Base-by-base conservation (phyloP, 1,140 invertebrate genomes). In the Popillia japonica region DNA sequence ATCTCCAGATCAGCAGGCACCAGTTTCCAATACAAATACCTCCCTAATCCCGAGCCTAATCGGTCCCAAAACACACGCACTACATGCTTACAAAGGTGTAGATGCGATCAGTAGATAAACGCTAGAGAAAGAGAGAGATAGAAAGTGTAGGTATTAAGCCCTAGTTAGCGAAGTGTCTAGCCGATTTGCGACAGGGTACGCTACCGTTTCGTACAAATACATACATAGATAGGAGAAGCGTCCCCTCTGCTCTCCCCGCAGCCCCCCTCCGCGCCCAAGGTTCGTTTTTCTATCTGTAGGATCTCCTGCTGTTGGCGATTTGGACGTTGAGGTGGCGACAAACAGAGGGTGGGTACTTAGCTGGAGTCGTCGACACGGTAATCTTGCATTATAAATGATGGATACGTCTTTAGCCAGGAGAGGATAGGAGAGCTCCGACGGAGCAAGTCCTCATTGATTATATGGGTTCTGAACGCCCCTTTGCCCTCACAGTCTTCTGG, bases 341-440 rank as follows among this genome's bases (percentile, higher is more conserved):
- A 34, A 34, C 27, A 55, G 48, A 55, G 48, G 48, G 48, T 17
- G 48, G 11, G 48, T 55, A 55, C 14, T 55, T 55, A 55, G 48
- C 48, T 17, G 6, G 48, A 7, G 17, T 17, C 48, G 48, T 55
- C 48, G 48, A 55, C 48, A 17, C 14, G 48, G 48, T 55, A 55
- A 55, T 55, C 48, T 55, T 55, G 48, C 48, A 55, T 55, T 55
- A 55, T 55, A 55, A 55, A 55, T 55, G 48, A 55, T 55, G 48
- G 17, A 55, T 55, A 17, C 48, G 48, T 55, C 44, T 55, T 55
- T 55, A 55, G 48, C 48, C 17, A 14, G 2, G 48, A 55, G 48
- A 55, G 14, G 48, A 14, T n/a, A n/a, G 14, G 48, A 55, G 14
- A 17, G 48, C 11, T 17, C 48, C 11, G 4, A 4, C 27, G 27